Evolutionary conservation across 2,113 vertebrate genomes (phyloP).

Genomic region (Pipra filicauda): DNA sequence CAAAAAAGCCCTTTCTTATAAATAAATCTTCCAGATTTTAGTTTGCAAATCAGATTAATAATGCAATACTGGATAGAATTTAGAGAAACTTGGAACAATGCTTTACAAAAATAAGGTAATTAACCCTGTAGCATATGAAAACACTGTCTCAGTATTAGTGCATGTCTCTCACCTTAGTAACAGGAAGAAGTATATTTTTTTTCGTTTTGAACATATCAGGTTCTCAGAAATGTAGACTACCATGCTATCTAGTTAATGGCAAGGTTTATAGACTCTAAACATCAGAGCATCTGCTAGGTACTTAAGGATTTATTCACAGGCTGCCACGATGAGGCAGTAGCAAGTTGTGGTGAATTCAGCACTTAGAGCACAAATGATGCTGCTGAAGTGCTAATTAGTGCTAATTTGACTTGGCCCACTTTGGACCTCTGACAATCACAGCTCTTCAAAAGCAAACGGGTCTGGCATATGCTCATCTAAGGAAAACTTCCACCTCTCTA

Average conservation of each 20-base stretch:
- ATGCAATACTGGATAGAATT: background rate
- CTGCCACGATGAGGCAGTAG: constrained; percentile 68
- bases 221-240: background rate
- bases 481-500: background rate
- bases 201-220: background rate
- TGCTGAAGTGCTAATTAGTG: constrained; percentile 31
- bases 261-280: background rate
- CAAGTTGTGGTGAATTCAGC: constrained; percentile 51
- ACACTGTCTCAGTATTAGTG: background rate
- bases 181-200: background rate
- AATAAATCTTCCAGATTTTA: constrained; percentile 10
- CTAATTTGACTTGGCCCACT: constrained; percentile 41
- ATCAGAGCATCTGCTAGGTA: background rate
- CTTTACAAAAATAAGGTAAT: background rate
- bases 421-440: constrained; percentile 23
- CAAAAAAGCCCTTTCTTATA: background rate
- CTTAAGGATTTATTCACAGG: constrained; percentile 45
- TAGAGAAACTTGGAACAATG: background rate
- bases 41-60: background rate
- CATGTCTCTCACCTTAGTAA: background rate
- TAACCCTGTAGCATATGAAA: background rate
- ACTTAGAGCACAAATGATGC: constrained; percentile 36
- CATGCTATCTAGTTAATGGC: background rate
- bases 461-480: background rate
- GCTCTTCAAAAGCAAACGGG: background rate